phyloP scores from a whole-genome alignment of 35 echinoderm and acorn worm species.

The Apostichopus parvimensis region DNA sequence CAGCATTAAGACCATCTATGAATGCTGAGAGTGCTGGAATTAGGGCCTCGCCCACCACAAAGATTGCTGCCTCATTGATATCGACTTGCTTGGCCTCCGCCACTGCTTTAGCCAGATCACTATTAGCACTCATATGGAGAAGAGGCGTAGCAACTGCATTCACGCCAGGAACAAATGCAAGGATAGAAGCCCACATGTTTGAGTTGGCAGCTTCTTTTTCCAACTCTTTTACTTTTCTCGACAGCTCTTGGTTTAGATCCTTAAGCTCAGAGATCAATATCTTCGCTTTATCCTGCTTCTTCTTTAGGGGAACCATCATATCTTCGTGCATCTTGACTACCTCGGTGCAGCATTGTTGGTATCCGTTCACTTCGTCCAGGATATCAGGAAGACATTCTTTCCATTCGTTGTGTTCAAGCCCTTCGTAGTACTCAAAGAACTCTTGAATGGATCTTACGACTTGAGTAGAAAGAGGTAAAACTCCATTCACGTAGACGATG shows the following conservation, averaged over 20 bases:
- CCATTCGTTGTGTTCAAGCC: too few relatives aligned
- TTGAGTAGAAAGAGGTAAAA: too few relatives aligned
- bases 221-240: neutral
- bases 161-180: too few relatives aligned
- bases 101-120: neutral
- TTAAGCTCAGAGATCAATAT: neutral
- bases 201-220: neutral
- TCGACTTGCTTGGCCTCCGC: constrained; percentile 9
- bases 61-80: constrained; percentile 6
- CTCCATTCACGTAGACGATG: too few relatives aligned
- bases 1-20: neutral
- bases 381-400: neutral
- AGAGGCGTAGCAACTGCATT: neutral
- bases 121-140: neutral
- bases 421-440: too few relatives aligned
- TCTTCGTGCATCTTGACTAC: neutral
- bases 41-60: neutral
- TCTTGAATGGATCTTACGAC: too few relatives aligned
- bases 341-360: neutral
- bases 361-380: constrained; percentile 19
- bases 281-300: neutral
- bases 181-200: neutral
- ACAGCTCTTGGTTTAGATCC: neutral
- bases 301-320: constrained; percentile 2
- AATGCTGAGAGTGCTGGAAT: neutral